Base-by-base conservation (phyloP, 2,113 vertebrate genomes). In the Xiphias gladius region DNA sequence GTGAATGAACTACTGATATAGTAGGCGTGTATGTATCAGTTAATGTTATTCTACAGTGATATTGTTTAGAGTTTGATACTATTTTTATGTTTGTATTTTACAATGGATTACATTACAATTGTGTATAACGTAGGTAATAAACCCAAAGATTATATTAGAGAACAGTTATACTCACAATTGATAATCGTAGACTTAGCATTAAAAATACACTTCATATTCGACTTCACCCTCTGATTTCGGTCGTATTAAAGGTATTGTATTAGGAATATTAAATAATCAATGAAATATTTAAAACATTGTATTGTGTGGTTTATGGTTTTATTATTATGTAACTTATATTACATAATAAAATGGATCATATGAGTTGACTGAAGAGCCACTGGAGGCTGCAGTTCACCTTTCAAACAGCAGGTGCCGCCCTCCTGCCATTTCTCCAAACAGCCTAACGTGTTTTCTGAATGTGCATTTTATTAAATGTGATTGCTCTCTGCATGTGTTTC, bases 401-500 rank as follows among this genome's bases (percentile, higher is more conserved):
- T 48, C n/a, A 13, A 11, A 54, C 89, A 88, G 76, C 73, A 83
- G 82, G 82, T 64, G 86, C 48, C 69, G 48, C 75, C 68, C 43
- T 57, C 57, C 41, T 61, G 35, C 54, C 65, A 57, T 50, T 28
- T 48, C 48, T 16, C 14, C 9, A 57, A 26, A 24, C n/a, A 22
- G 16, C 46, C 41, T 7, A 52, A n/a, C n/a, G n/a, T n/a, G n/a
- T n/a, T n/a, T n/a, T n/a, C 20, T 1, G 0, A 48, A 4, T 7
- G 22, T 41, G 62, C 22, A 20, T 64, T 59, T 59, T 30, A 30
- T 19, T 4, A 61, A 17, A 19, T 61, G 17, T 61, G 58, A 61
- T 61, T 12, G 17, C 24, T 57, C 24, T 61, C 22, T 39, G 1
- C 16, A 2, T 22, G n/a, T n/a, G n/a, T n/a, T n/a, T n/a, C n/a